Base-by-base conservation (phyloP, 2,888 invertebrate genomes). In the Chaetogeoica ovagalla region DNA sequence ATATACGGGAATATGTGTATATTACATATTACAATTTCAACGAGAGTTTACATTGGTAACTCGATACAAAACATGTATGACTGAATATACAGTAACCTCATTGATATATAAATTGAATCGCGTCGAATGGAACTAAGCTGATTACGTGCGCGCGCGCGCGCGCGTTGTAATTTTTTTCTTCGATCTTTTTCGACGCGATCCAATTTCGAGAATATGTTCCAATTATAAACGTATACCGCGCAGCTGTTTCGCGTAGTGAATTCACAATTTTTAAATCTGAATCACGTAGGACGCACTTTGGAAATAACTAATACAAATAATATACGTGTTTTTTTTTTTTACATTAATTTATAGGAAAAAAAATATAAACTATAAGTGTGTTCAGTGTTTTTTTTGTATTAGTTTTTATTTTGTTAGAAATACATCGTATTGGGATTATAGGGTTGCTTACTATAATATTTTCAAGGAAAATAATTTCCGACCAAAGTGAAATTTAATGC, bases 41-140 rank as follows among this genome's bases (percentile, higher is more conserved):
- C 13, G 48, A 48, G 13, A 48, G 48, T 48, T 13, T 19, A 55
- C 7, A 19, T 19, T 4, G 19, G 8, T 8, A 55, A 55, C 19
- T 55, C 19, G 55, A 55, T 55, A 55, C 19, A 55, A 55, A 55
- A 4, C 55, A 19, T 19, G 19, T 55, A 55, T 66, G 65, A 57
- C 21, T 37, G 57, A 75, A 57, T 74, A 7, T 57, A 4, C 30
- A 30, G 65, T 74, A 74, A 57, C 43, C 21, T 65, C 63, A 65
- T 74, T 63, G 52, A 63, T 74, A 39, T 17, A 74, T 74, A 74
- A 74, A 74, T 75, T 57, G 74, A 75, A 66, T 75, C 39, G 55
- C 15, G 52, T 74, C 74, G 65, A 75, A 75, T 66, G 66, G 63
- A 55, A 19, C 13, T 66, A 66, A 75, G 57, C 55, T 66, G 74